Evolutionary conservation across 2,113 vertebrate species (phyloP).

Genomic region (Gnathonemus longibarbis): DNA sequence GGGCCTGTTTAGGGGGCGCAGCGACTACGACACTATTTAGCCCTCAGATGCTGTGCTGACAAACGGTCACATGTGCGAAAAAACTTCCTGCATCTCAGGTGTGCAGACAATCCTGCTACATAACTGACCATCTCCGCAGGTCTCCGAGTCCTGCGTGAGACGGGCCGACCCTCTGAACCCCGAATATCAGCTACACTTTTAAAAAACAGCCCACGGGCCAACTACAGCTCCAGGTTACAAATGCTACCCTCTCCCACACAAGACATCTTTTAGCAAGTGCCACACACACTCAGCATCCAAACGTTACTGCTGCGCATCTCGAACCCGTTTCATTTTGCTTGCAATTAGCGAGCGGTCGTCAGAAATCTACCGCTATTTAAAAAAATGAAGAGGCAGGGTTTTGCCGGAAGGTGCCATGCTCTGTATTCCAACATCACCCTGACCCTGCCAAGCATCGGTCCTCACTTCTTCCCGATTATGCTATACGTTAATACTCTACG

Average conservation of each 20-base stretch:
- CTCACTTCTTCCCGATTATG: background rate
- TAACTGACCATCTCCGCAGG: background rate
- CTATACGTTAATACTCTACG: background rate
- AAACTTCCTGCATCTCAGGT: background rate
- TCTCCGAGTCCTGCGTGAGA: background rate
- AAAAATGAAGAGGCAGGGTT: background rate
- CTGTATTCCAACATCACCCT: background rate
- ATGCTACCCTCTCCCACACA: background rate
- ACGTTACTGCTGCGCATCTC: background rate
- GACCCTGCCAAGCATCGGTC: background rate
- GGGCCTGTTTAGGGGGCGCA: background rate
- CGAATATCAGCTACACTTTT: background rate
- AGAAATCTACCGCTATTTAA: background rate
- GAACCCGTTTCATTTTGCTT: background rate
- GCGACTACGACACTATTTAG: background rate
- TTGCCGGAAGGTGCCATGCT: background rate
- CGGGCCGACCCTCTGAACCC: background rate
- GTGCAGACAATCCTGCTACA: background rate
- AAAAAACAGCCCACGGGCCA: background rate
- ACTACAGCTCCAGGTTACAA: background rate
- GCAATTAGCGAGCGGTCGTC: background rate
- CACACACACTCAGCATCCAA: background rate
- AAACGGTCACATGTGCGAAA: background rate
- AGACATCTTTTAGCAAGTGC: background rate
- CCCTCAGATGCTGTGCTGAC: background rate